Conservation (phyloP, 1,140 invertebrate species). For the Tetraneura akinire region DNA sequence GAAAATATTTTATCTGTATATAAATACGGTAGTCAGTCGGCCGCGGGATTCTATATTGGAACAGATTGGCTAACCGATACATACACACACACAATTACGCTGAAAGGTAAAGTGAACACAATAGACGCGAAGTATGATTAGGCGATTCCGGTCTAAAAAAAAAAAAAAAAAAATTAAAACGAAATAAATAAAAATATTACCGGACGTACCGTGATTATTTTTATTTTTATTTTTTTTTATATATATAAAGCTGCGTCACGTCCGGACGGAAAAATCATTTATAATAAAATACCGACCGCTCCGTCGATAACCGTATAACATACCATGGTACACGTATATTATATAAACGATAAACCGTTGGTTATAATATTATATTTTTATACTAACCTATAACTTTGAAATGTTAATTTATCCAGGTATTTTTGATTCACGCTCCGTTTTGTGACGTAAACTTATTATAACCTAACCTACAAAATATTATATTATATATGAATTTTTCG, state of each 20-base stretch:
- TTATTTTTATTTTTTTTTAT: no score
- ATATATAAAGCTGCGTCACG: not conserved
- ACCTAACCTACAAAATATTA: no score
- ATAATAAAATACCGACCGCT: no score
- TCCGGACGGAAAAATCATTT: constrained; percentile 3
- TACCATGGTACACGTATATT: no score
- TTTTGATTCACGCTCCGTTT: no score
- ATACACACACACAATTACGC: not conserved
- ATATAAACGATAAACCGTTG: no score
- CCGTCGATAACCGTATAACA: no score
- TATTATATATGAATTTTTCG: no score
- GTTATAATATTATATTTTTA: no score
- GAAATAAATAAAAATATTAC: constrained; percentile 10
- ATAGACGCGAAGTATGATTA: not conserved
- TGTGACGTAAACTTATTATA: no score
- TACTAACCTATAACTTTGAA: no score
- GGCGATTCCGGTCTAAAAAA: constrained; percentile 1
- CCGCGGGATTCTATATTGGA: not conserved
- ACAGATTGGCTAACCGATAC: constrained; percentile 11
- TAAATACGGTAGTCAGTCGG: not conserved
- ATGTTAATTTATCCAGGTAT: no score
- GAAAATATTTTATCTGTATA: constrained; percentile 14
- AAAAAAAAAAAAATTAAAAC: not conserved
- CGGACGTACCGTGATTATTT: constrained; percentile 34
- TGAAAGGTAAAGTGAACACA: not conserved